Percentiles rank a stretch among this genome's conserved stretches.
Evolutionary conservation across 2,113 vertebrate species (phyloP).

Genomic region (Anolis carolinensis): DNA sequence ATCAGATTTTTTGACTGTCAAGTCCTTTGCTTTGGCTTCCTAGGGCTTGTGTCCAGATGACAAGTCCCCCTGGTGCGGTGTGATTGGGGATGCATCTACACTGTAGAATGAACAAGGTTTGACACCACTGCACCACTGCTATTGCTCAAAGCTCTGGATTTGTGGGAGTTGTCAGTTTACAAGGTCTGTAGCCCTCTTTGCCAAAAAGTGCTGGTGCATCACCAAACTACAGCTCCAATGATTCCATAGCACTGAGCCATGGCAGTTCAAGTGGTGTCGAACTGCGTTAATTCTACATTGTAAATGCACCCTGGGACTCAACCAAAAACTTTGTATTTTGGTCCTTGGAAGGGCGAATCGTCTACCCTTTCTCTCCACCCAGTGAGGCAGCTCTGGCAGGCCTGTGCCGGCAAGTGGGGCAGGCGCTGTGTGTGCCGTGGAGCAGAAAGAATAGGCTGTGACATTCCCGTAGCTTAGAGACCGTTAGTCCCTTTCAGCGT

Average conservation of each 20-base stretch:
- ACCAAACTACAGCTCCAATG: too few relatives aligned
- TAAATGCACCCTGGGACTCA: background rate
- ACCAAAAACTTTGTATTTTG: background rate
- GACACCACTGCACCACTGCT: too few relatives aligned
- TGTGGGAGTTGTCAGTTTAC: too few relatives aligned
- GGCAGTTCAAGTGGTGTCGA: too few relatives aligned
- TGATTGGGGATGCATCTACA: background rate
- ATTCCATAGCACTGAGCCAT: too few relatives aligned
- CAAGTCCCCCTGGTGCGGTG: background rate
- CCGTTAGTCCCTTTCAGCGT: slow-evolving; percentile 71
- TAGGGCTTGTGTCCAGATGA: background rate
- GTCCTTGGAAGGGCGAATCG: background rate
- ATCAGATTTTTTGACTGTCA: background rate
- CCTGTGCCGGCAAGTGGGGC: slow-evolving; percentile 16
- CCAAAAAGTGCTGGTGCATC: too few relatives aligned
- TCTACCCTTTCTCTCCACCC: background rate
- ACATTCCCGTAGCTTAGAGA: slow-evolving; percentile 78
- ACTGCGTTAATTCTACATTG: too few relatives aligned
- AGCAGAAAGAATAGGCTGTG: slow-evolving; percentile 74
- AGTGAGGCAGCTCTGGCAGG: background rate
- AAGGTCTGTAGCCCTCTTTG: too few relatives aligned
- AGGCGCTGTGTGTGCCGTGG: slow-evolving; percentile 53
- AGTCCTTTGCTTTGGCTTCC: background rate
- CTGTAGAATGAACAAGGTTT: too few relatives aligned
- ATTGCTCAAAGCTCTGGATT: too few relatives aligned